These are phyloP conservation scores for Garrulus glandarius DNA, from an alignment of 2,797 vertebrate species.

Conservation along the genomic window DNA sequence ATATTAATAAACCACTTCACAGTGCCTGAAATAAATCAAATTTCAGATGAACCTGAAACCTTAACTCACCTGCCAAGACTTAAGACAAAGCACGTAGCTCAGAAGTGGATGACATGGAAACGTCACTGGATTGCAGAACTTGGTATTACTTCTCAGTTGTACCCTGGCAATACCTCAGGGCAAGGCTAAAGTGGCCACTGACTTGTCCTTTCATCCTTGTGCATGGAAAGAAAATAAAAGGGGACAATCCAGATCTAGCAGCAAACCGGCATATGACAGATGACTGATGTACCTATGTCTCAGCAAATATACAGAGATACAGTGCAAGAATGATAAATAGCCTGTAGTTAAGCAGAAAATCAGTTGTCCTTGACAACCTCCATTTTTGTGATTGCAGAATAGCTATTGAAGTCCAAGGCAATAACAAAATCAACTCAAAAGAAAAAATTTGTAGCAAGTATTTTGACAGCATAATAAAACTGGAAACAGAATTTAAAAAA, in stretches of 20 bases:
- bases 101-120: not conserved
- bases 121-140: not conserved
- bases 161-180: not conserved
- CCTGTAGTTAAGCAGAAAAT: not conserved
- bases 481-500: not conserved
- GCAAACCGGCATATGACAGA: not conserved
- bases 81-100: not conserved
- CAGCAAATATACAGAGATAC: not conserved
- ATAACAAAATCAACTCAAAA: not conserved
- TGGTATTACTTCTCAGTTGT: not conserved
- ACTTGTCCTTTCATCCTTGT: not conserved
- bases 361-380: not conserved
- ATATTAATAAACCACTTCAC: not conserved
- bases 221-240: not conserved
- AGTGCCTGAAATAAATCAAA: not conserved
- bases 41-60: not conserved
- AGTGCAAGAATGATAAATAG: not conserved
- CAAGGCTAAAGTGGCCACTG: not conserved
- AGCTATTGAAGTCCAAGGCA: not conserved
- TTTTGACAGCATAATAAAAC: not conserved
- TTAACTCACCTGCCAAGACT: not conserved
- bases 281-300: not conserved
- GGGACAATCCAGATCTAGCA: not conserved
- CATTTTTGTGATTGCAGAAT: not conserved
- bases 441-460: not conserved